A percentile compares a stretch with the other conserved stretches of the same genome.
Evolutionary conservation across 2,797 vertebrate species (phyloP).

Genomic region (Ctenopoma kingsleyae): DNA sequence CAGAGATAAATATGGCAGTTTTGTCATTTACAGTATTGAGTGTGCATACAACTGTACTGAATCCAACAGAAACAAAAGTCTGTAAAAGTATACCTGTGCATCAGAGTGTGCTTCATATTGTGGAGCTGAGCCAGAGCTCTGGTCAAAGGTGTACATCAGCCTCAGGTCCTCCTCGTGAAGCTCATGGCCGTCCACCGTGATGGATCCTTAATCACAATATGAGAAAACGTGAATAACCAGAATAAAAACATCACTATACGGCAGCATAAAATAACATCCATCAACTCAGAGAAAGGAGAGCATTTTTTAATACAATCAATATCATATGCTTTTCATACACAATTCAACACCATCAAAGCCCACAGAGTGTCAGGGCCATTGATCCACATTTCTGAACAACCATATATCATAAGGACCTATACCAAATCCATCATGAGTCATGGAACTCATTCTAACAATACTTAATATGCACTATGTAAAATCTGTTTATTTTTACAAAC

Average conservation of each 20-base stretch:
- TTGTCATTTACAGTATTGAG: neutral
- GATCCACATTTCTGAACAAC: no score
- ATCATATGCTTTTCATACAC: neutral
- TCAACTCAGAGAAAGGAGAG: neutral
- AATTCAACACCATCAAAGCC: neutral
- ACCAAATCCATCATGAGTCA: no score
- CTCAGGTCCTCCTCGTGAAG: constrained; percentile 93
- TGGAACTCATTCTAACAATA: no score
- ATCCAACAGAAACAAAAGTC: neutral
- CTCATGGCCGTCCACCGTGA: constrained; percentile 91
- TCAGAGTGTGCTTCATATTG: constrained; percentile 97
- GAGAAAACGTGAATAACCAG: neutral
- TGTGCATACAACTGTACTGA: neutral
- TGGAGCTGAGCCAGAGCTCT: constrained; percentile 81
- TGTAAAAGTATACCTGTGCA: constrained; percentile 88
- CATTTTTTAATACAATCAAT: neutral
- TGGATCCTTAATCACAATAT: constrained; percentile 82
- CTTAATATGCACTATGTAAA: no score
- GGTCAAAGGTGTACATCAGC: constrained; percentile 93
- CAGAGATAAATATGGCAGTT: no score
- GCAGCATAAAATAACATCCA: neutral
- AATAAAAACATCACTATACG: neutral
- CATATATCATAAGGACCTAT: no score
- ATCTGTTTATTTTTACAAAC: no score
- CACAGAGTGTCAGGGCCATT: neutral